Evolutionary conservation across 2,888 invertebrate species (phyloP).

Genomic region (Dysmachus trigonus): DNA sequence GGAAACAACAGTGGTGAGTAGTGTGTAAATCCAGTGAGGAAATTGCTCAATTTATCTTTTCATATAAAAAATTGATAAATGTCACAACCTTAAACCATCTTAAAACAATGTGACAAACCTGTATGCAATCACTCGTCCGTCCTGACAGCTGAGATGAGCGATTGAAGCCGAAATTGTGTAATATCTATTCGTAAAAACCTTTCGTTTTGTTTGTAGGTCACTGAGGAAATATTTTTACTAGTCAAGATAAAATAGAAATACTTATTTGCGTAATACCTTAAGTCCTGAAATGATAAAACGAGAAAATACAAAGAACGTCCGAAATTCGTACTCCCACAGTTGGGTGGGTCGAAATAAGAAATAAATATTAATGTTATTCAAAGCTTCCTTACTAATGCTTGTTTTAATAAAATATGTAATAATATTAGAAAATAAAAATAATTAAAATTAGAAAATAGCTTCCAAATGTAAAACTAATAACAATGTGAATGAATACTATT

Average conservation of each 20-base stretch:
- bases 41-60: background rate
- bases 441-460: too few relatives aligned
- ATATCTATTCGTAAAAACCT: background rate
- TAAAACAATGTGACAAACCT: background rate
- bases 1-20: too few relatives aligned
- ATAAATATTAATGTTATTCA: too few relatives aligned
- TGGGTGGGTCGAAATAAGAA: background rate
- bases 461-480: too few relatives aligned
- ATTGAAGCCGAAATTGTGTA: background rate
- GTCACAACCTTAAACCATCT: background rate
- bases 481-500: too few relatives aligned
- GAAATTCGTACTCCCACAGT: background rate
- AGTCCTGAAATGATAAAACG: background rate
- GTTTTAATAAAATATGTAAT: too few relatives aligned
- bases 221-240: background rate
- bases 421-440: too few relatives aligned
- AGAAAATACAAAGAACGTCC: background rate
- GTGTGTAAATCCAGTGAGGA: too few relatives aligned
- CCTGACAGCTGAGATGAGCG: background rate
- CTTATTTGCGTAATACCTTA: background rate
- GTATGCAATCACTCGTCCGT: background rate
- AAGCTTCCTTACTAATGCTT: too few relatives aligned
- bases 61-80: background rate
- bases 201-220: background rate
- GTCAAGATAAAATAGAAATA: background rate